Percentiles rank a stretch among this genome's conserved stretches.
Conservation (phyloP, 2,113 vertebrate genomes). For the Tympanuchus pallidicinctus region DNA sequence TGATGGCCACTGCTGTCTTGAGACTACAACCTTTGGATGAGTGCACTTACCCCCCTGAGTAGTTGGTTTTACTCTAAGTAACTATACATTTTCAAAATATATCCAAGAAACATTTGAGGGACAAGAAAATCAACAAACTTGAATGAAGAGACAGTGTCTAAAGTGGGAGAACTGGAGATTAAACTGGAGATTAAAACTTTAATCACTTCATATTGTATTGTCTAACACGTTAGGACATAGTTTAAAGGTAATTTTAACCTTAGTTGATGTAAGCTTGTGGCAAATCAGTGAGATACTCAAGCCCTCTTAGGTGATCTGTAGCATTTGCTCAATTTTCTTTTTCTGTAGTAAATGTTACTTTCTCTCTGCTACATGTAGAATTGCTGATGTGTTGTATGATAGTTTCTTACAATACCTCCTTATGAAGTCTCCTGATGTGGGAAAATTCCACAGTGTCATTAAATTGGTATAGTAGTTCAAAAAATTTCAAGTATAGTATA, state of each 20-base stretch:
- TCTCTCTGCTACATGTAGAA: not conserved
- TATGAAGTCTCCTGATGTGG: not conserved
- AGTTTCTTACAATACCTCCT: not conserved
- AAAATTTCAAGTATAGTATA: not conserved
- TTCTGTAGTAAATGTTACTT: not conserved
- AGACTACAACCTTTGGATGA: too few relatives aligned
- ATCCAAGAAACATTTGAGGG: not conserved
- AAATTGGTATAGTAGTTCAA: not conserved
- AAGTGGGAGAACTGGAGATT: not conserved
- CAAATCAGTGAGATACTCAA: not conserved
- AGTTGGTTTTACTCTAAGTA: too few relatives aligned
- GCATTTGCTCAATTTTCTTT: not conserved
- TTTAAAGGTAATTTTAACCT: not conserved
- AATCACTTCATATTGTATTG: not conserved
- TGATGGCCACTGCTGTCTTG: too few relatives aligned
- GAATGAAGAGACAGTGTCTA: not conserved
- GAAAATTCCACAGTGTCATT: not conserved
- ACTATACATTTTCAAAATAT: not conserved
- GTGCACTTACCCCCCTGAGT: too few relatives aligned
- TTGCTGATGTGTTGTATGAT: not conserved
- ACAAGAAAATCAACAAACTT: not conserved
- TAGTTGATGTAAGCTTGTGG: not conserved
- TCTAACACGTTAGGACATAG: not conserved
- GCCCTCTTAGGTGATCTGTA: not conserved
- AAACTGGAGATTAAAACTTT: not conserved